These are phyloP conservation scores for Avahi laniger DNA, from an alignment of 2,797 vertebrate species.

Conservation along the genomic window DNA sequence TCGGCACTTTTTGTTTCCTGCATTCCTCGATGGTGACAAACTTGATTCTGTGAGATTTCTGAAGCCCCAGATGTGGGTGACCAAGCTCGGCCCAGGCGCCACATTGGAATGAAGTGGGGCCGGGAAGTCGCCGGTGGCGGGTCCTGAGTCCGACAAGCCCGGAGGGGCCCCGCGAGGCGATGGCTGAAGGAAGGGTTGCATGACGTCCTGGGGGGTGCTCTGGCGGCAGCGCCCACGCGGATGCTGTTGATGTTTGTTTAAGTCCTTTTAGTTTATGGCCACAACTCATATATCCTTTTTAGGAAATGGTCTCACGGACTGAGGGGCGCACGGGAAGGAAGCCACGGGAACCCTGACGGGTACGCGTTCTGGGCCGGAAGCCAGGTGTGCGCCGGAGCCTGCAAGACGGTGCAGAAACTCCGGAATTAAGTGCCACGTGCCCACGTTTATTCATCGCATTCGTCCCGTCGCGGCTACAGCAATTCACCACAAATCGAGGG, in stretches of 20 bases:
- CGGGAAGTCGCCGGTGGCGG: too few relatives aligned
- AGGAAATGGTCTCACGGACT: background rate
- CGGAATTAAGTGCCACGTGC: too few relatives aligned
- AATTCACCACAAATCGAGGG: background rate
- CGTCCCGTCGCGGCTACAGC: background rate
- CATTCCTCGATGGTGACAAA: background rate
- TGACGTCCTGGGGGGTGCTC: background rate
- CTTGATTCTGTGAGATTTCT: background rate
- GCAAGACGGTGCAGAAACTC: background rate
- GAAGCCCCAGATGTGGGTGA: background rate
- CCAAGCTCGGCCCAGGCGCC: background rate
- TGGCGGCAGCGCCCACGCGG: background rate
- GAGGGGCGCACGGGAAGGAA: background rate
- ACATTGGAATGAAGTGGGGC: background rate
- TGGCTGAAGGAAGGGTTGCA: background rate
- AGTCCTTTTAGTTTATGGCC: too few relatives aligned
- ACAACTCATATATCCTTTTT: background rate
- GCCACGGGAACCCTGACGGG: too few relatives aligned
- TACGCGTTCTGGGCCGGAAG: background rate
- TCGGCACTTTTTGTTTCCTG: background rate
- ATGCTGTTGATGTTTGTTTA: background rate
- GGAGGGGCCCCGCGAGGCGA: too few relatives aligned
- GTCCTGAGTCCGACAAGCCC: background rate
- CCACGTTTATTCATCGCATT: background rate
- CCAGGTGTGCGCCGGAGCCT: background rate